A percentile compares a stretch with the other conserved stretches of the same genome.
Conservation (phyloP, 2,888 invertebrate genomes). For the Aleiodes alternator region DNA sequence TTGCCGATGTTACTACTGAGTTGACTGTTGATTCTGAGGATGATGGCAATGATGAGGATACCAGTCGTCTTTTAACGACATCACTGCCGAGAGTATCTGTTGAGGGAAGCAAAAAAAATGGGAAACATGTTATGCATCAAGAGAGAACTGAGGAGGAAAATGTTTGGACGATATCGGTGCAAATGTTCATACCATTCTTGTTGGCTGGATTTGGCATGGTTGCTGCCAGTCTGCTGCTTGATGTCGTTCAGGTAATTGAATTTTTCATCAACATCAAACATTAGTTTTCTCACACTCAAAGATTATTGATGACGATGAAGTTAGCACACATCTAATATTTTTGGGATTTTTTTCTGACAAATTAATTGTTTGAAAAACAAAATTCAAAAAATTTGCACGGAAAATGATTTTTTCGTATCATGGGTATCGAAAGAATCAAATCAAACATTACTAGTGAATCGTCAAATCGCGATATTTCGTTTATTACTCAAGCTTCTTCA, state of each 20-base stretch:
- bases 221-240: slow-evolving; percentile 89
- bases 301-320: not conserved
- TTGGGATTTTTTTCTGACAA: too few species aligned
- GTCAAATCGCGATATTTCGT: too few species aligned
- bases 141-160: slow-evolving; percentile 75
- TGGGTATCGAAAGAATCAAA: too few species aligned
- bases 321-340: too few species aligned
- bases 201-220: slow-evolving; percentile 95
- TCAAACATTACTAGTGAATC: too few species aligned
- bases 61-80: slow-evolving; percentile 48
- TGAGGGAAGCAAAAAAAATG: slow-evolving; percentile 50
- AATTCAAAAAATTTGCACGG: too few species aligned
- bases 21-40: slow-evolving; percentile 66
- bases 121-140: slow-evolving; percentile 38
- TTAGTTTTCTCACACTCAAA: not conserved
- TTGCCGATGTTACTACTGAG: slow-evolving; percentile 65
- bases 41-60: slow-evolving; percentile 61
- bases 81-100: slow-evolving; percentile 50
- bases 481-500: too few species aligned
- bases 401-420: too few species aligned
- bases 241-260: slow-evolving; percentile 82
- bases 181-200: slow-evolving; percentile 90
- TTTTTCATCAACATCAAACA: not conserved
- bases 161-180: slow-evolving; percentile 83
- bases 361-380: too few species aligned